Base-by-base conservation (phyloP, 1,140 invertebrate species). In the Cyclargus thomasi region DNA sequence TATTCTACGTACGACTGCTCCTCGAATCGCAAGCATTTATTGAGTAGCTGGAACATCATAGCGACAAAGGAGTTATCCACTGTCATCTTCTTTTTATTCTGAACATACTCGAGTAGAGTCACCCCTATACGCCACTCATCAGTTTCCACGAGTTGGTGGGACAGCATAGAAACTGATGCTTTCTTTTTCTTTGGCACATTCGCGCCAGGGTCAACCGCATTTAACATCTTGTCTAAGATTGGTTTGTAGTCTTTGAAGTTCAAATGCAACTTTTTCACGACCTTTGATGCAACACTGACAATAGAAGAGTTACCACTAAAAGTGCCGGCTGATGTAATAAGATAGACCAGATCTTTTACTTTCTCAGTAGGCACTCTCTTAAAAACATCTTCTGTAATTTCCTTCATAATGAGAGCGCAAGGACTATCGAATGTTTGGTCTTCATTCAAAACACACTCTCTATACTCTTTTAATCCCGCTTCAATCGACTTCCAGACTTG, bases 1-100 rank as follows among this genome's bases (percentile, higher is more conserved):
- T 98, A 98, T 83, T 98, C 97, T 0, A 96, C 93, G n/a, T 94
- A 93, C 20, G 93, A 93, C 74, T 97, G 95, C 74, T 96, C 94
- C 74, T 97, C 96, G 69, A 97, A 94, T 67, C 94, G 92, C 67
- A 97, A 91, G 79, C 95, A 97, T 73, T 93, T 94, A 72, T 95
- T 94, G 7, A 99, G 82, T n/a, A 98, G 80, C 65, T 95, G 93
- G 76, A 98, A 97, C 4, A 97, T 82, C n/a, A 94, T 75, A 0
- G 94, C 93, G 7, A 97, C 89, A 3, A 98, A 90, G 0, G 92
- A 66, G 23, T 93, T 91, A 72, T 95, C 93, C 0, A 92, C 80
- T 1, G 91, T 87, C 69, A 97, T 92, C 79, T 95, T 95, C 73
- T 96, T 96, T 79, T 96, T 96, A 70, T 92, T 93, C 82, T 99